Evolutionary conservation across 2,113 vertebrate genomes (phyloP).

Genomic region (Ailurus styani): DNA sequence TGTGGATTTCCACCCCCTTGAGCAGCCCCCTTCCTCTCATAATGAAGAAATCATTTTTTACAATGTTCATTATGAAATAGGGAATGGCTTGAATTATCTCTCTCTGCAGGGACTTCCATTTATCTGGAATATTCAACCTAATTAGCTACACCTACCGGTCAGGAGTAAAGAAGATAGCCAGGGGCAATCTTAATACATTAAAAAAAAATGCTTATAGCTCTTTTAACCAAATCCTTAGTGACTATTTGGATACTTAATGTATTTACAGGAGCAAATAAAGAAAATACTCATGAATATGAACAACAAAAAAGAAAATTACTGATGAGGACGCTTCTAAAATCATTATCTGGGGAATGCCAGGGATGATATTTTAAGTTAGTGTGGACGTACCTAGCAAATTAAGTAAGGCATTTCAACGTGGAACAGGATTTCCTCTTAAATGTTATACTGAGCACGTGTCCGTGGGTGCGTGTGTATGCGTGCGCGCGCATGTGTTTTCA

Average conservation of each 20-base stretch:
- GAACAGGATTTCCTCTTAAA: neutral
- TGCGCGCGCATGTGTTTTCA: neutral
- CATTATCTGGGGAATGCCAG: neutral
- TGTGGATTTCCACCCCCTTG: neutral
- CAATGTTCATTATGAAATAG: conserved; percentile 10
- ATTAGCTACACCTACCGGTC: conserved; percentile 12
- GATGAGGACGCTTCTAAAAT: neutral
- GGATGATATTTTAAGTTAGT: neutral
- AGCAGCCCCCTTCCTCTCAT: neutral
- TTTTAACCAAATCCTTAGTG: neutral
- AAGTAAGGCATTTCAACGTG: neutral
- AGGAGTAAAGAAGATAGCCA: neutral
- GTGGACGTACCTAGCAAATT: neutral
- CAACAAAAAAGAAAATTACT: neutral
- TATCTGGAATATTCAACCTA: neutral
- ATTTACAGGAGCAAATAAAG: neutral
- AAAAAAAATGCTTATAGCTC: neutral
- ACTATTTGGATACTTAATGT: neutral
- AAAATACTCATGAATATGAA: neutral
- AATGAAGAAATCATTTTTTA: conserved; percentile 11
- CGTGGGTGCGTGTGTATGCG: neutral
- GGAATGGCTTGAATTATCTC: conserved; percentile 54
- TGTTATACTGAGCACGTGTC: no score
- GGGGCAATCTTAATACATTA: neutral
- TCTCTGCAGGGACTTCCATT: conserved; percentile 47